Conservation (phyloP, 2,797 vertebrate genomes). For the Botia almorhae region DNA sequence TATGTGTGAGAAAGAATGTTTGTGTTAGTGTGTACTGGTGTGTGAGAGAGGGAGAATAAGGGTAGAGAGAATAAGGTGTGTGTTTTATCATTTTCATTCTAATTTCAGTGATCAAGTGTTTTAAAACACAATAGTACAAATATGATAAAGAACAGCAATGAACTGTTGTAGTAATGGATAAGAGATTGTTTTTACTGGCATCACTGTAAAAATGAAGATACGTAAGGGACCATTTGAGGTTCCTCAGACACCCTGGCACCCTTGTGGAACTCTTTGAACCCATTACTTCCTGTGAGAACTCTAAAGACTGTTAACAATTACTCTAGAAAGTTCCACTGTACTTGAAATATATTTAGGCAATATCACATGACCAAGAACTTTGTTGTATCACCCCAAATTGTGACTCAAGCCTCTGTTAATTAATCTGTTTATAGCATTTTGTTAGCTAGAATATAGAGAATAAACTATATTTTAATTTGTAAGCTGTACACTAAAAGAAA, state of each 20-base stretch:
- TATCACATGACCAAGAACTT: not conserved
- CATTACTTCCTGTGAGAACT: not conserved
- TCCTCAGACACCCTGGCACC: too few species aligned
- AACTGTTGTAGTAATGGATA: not conserved
- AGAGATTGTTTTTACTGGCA: not conserved
- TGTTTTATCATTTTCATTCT: too few species aligned
- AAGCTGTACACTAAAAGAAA: not conserved
- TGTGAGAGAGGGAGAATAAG: too few species aligned
- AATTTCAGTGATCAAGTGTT: too few species aligned
- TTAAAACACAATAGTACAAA: too few species aligned
- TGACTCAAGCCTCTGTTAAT: too few species aligned
- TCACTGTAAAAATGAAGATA: not conserved
- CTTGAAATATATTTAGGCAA: not conserved
- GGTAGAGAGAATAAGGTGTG: too few species aligned
- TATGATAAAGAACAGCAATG: not conserved
- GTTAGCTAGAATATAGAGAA: not conserved
- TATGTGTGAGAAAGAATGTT: not conserved
- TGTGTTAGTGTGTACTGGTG: not conserved
- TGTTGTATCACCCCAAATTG: not conserved
- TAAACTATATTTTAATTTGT: not conserved
- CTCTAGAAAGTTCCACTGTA: too few species aligned
- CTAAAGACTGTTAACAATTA: not conserved
- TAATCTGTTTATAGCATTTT: not conserved
- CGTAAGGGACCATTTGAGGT: not conserved
- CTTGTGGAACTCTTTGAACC: not conserved